A percentile compares a stretch with the other conserved stretches of the same genome.
Evolutionary conservation across 2,113 vertebrate genomes (phyloP).

Genomic region (Grammomys dolichurus): DNA sequence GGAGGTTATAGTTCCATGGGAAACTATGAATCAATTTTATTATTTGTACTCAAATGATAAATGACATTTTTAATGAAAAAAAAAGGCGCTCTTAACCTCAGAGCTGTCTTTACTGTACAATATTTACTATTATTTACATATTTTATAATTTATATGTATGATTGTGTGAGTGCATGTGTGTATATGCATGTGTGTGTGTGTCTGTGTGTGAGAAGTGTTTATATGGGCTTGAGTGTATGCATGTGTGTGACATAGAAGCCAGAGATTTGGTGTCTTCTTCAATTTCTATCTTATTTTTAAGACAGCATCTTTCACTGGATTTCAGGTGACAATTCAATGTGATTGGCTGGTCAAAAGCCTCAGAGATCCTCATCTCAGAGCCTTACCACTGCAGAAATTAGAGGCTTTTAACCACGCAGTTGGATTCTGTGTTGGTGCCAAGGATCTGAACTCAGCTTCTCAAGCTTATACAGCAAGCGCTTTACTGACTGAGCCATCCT

Average conservation of each 20-base stretch:
- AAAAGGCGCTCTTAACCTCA: neutral
- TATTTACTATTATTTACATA: neutral
- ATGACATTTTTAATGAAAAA: neutral
- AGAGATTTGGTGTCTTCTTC: neutral
- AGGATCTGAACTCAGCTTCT: neutral
- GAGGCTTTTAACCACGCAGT: too few species aligned
- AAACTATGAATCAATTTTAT: slow-evolving; percentile 32
- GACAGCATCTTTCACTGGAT: neutral
- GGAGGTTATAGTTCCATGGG: neutral
- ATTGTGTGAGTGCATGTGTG: neutral
- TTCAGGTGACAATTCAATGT: too few species aligned
- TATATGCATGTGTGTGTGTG: neutral
- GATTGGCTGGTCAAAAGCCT: neutral
- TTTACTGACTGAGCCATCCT: neutral
- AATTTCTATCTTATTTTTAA: neutral
- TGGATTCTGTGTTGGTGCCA: neutral
- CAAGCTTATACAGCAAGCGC: neutral
- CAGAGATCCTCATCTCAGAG: neutral
- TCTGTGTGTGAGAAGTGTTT: neutral
- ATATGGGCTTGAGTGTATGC: neutral
- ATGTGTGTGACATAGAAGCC: neutral
- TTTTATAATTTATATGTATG: neutral
- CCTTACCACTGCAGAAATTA: neutral
- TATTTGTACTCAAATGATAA: neutral
- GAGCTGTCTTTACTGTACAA: neutral